Conservation (phyloP, 2,113 vertebrate species). For the Plectropomus leopardus region DNA sequence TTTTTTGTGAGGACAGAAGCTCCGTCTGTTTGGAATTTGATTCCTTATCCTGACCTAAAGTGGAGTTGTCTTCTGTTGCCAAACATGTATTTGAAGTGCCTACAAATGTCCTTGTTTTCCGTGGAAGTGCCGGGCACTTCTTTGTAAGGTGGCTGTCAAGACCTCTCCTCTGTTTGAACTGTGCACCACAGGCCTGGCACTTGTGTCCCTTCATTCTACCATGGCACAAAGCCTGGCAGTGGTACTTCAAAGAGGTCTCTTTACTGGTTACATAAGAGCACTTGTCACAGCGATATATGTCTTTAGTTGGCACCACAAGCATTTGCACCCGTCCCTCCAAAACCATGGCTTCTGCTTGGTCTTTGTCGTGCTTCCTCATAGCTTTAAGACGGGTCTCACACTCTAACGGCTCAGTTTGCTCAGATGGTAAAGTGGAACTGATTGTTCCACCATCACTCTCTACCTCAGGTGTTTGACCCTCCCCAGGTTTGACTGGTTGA, state of each 20-base stretch:
- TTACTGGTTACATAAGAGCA: conserved; percentile 89
- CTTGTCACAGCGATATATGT: conserved; percentile 86
- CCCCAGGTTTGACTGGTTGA: not conserved
- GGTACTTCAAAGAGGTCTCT: conserved; percentile 86
- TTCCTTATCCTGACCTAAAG: not conserved
- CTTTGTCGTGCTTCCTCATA: conserved; percentile 91
- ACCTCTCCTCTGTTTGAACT: conserved; percentile 92
- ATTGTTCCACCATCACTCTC: not conserved
- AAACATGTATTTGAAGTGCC: conserved; percentile 8
- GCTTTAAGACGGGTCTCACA: conserved; percentile 85
- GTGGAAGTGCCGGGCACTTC: conserved; percentile 86
- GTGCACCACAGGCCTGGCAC: conserved; percentile 87
- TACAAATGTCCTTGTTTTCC: conserved; percentile 74
- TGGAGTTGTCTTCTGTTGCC: not conserved
- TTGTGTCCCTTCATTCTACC: conserved; percentile 78
- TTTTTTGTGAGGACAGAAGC: not conserved
- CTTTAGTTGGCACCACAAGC: conserved; percentile 89
- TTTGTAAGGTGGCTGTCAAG: conserved; percentile 90
- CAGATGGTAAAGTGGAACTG: conserved; percentile 12
- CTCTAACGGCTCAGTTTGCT: not conserved
- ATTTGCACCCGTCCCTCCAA: conserved; percentile 94
- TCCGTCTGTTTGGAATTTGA: conserved; percentile 7
- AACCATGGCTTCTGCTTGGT: conserved; percentile 91
- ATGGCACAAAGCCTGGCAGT: conserved; percentile 86
- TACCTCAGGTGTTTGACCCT: conserved; percentile 4